Evolutionary conservation across 1,140 invertebrate species (phyloP).

Genomic region (Heliconius melpomene): DNA sequence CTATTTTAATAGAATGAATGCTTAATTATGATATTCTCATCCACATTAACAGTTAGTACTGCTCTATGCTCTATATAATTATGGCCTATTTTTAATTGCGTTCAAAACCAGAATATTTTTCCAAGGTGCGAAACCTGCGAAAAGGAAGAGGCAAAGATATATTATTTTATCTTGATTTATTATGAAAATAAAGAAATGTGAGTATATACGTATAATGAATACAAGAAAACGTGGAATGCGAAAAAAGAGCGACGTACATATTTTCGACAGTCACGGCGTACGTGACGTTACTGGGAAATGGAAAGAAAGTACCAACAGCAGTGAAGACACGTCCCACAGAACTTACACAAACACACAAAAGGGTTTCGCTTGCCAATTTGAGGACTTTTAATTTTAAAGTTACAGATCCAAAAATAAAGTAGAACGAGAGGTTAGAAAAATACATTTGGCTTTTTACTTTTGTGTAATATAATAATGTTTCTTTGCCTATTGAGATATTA

Average conservation of each 20-base stretch:
- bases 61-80: too few relatives aligned
- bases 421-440: background rate
- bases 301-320: constrained; percentile 7
- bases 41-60: too few relatives aligned
- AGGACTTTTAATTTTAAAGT: background rate
- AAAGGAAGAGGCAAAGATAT: background rate
- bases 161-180: constrained; percentile 13
- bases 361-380: constrained; percentile 19
- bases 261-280: constrained; percentile 19
- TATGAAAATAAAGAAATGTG: constrained; percentile 8
- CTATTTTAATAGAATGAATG: too few relatives aligned
- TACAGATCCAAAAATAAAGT: background rate
- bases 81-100: too few relatives aligned
- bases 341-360: constrained; percentile 29
- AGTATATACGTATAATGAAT: constrained; percentile 13
- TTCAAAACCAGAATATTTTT: background rate
- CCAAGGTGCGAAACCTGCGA: background rate
- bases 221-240: constrained; percentile 24
- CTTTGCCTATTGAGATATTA: too few relatives aligned
- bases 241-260: constrained; percentile 24
- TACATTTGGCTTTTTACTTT: too few relatives aligned
- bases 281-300: constrained; percentile 25
- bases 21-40: too few relatives aligned
- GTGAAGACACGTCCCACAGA: constrained; percentile 19
- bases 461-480: too few relatives aligned